Conservation (phyloP, 2,888 invertebrate species). For the Xestoiulus laeticollis region DNA sequence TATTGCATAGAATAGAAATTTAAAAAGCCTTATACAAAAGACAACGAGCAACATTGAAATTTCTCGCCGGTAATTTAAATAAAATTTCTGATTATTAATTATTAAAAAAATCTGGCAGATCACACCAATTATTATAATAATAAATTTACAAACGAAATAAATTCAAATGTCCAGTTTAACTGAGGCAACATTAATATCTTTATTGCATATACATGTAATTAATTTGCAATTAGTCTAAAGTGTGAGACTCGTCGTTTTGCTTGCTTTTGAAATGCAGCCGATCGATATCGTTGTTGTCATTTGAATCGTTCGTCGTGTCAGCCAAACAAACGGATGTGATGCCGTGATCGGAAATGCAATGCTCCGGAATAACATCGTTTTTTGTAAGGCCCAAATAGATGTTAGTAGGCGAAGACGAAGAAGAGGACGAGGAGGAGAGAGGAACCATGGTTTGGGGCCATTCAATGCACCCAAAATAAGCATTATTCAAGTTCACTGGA, state of each 20-base stretch:
- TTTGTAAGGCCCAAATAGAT: not conserved
- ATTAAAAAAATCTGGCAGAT: too few relatives aligned
- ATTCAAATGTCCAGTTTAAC: too few relatives aligned
- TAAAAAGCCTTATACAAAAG: too few relatives aligned
- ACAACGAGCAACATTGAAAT: too few relatives aligned
- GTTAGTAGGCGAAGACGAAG: not conserved
- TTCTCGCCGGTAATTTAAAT: too few relatives aligned
- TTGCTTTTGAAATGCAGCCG: not conserved
- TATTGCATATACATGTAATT: not conserved
- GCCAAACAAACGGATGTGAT: slow-evolving; percentile 36
- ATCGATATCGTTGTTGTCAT: not conserved
- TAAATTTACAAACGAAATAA: too few relatives aligned
- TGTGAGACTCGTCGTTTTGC: not conserved
- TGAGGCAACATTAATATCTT: not conserved
- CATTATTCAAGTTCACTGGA: slow-evolving; percentile 16
- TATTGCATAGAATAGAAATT: too few relatives aligned
- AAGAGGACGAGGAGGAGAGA: not conserved
- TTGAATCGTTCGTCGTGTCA: slow-evolving; percentile 27
- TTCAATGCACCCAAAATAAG: slow-evolving; percentile 30
- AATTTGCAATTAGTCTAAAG: not conserved
- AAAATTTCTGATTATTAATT: too few relatives aligned
- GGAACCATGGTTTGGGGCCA: slow-evolving; percentile 6
- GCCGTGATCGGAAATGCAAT: slow-evolving; percentile 6
- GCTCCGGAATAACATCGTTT: not conserved
- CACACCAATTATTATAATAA: too few relatives aligned